phyloP scores from a whole-genome alignment of 1,140 invertebrate species.

The Drosophila eugracilis region DNA sequence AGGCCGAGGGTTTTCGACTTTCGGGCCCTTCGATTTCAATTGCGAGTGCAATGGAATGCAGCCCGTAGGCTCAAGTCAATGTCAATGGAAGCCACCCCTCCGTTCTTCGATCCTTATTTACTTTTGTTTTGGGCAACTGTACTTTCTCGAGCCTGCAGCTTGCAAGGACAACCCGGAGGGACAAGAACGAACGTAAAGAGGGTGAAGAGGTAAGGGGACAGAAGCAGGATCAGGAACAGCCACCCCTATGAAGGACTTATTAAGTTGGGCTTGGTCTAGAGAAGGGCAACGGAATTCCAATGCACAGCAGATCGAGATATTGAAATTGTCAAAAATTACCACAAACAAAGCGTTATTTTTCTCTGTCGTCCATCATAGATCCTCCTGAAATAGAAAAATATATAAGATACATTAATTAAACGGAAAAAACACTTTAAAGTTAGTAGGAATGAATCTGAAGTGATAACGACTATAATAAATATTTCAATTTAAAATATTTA shows the following conservation, averaged over 20 bases:
- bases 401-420: not conserved
- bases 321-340: constrained; percentile 59
- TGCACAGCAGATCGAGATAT: constrained; percentile 50
- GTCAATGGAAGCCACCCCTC: constrained; percentile 66
- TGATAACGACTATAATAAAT: too few relatives aligned
- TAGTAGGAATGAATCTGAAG: too few relatives aligned
- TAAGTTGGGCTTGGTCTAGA: constrained; percentile 37
- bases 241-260: constrained; percentile 44
- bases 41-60: constrained; percentile 79
- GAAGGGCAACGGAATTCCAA: constrained; percentile 25
- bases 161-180: constrained; percentile 54
- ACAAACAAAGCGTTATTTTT: constrained; percentile 84
- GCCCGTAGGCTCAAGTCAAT: constrained; percentile 66
- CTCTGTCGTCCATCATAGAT: constrained; percentile 84
- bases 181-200: constrained; percentile 24
- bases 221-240: constrained; percentile 8
- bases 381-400: constrained; percentile 62
- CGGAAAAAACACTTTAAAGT: not conserved
- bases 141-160: constrained; percentile 63
- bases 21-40: constrained; percentile 44
- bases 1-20: constrained; percentile 30
- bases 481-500: not conserved
- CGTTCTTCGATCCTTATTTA: constrained; percentile 34
- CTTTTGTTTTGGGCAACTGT: constrained; percentile 50
- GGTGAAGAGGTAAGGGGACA: constrained; percentile 25